These are phyloP conservation scores for Choristoneura rosaceana DNA, from an alignment of 2,888 invertebrate genomes.

Conservation along the genomic window DNA sequence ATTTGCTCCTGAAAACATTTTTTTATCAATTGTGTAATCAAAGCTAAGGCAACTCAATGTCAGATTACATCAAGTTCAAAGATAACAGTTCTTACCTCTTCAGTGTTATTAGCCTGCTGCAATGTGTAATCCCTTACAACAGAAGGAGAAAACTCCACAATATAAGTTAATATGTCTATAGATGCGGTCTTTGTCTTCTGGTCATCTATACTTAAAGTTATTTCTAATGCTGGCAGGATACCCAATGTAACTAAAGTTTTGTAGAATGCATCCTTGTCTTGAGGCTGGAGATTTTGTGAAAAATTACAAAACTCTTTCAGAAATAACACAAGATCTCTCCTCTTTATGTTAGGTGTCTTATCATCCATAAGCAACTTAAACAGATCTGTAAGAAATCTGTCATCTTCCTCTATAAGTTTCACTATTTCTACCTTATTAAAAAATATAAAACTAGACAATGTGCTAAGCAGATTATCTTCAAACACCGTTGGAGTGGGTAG, in stretches of 20 bases:
- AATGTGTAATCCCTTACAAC: constrained; percentile 98
- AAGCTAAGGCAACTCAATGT: constrained; percentile 34
- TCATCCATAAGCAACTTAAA: constrained; percentile 97
- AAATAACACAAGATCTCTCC: constrained; percentile 98
- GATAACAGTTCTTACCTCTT: constrained; percentile 87
- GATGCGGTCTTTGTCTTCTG: constrained; percentile 97
- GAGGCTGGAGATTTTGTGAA: constrained; percentile 98
- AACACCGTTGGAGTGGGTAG: constrained; percentile 99
- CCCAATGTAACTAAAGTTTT: constrained; percentile 96
- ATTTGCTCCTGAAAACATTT: constrained; percentile 92
- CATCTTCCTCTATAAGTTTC: constrained; percentile 98
- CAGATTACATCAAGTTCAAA: constrained; percentile 32
- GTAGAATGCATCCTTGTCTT: constrained; percentile 98
- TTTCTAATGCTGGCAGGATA: constrained; percentile 95
- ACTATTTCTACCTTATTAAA: constrained; percentile 99
- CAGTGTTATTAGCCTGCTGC: constrained; percentile 95
- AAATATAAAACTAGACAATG: constrained; percentile 99
- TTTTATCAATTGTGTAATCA: constrained; percentile 29
- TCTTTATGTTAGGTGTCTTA: constrained; percentile 92
- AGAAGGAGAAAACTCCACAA: constrained; percentile 99
- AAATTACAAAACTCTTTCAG: constrained; percentile 99
- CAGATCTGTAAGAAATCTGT: constrained; percentile 97
- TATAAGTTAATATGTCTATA: constrained; percentile 98
- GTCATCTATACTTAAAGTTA: constrained; percentile 96
- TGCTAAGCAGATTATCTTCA: constrained; percentile 99